Conservation (phyloP, 2,888 invertebrate species). For the Eudemis profundana region DNA sequence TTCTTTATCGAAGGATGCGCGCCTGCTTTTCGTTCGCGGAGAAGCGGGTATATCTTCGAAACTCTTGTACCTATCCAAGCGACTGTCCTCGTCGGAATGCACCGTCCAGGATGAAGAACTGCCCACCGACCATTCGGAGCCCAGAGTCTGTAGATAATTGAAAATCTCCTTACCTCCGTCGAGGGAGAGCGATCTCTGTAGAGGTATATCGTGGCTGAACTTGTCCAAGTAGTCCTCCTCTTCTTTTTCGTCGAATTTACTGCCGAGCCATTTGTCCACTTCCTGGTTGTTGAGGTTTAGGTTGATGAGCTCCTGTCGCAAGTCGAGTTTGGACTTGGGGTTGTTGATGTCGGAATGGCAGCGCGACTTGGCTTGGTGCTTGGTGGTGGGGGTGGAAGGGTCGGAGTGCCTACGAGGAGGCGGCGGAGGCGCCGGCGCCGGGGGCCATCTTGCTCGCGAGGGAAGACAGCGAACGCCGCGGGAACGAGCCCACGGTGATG, state of each 20-base stretch:
- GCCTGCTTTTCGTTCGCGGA: conserved; percentile 74
- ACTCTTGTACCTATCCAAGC: conserved; percentile 65
- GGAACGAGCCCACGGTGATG: conserved; percentile 90
- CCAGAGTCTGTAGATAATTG: conserved; percentile 67
- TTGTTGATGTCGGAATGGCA: conserved; percentile 62
- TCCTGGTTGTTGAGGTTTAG: conserved; percentile 68
- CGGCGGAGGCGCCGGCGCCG: conserved; percentile 71
- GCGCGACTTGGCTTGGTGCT: conserved; percentile 48
- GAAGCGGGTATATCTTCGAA: conserved; percentile 78
- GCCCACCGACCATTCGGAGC: conserved; percentile 63
- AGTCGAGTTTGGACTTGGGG: conserved; percentile 62
- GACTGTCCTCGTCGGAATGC: conserved; percentile 59
- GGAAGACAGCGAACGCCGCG: conserved; percentile 92
- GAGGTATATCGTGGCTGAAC: conserved; percentile 67
- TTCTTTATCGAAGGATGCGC: conserved; percentile 69
- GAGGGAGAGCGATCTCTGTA: conserved; percentile 73
- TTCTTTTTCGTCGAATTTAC: conserved; percentile 62
- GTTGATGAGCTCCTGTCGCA: conserved; percentile 71
- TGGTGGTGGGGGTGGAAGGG: conserved; percentile 51
- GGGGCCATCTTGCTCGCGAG: conserved; percentile 90
- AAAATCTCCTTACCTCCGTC: conserved; percentile 74
- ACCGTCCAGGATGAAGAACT: conserved; percentile 71
- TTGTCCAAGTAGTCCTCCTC: conserved; percentile 55
- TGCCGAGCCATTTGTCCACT: conserved; percentile 72
- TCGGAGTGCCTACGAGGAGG: conserved; percentile 76